Conservation (phyloP, 2,113 vertebrate genomes). For the Cottus gobio region DNA sequence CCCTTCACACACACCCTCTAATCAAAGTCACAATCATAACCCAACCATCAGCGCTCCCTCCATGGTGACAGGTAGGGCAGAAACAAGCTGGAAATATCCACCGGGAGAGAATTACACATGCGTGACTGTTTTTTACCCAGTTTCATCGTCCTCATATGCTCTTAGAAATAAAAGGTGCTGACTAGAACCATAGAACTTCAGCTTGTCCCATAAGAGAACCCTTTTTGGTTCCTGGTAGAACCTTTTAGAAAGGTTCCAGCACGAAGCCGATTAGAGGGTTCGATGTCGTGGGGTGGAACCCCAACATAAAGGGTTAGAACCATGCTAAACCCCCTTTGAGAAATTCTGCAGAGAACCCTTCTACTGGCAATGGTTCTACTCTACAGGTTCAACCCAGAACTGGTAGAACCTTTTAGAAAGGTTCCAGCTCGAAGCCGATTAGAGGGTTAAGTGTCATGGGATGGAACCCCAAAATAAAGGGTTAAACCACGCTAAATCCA, state of each 20-base stretch:
- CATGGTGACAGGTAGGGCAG: constrained; percentile 22
- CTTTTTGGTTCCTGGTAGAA: no score
- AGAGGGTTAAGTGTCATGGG: no score
- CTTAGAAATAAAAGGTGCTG: background rate
- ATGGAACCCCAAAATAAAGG: no score
- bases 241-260: background rate
- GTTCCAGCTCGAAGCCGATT: background rate
- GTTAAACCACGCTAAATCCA: no score
- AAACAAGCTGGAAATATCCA: constrained; percentile 39
- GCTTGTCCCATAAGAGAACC: background rate
- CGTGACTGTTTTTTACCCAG: constrained; percentile 17
- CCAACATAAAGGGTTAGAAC: no score
- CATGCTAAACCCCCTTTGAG: no score
- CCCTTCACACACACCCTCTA: constrained; percentile 55
- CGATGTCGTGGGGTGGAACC: background rate
- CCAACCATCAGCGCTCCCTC: background rate
- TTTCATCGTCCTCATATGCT: background rate
- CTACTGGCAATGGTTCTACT: no score
- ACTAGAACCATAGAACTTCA: background rate
- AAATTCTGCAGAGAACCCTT: no score
- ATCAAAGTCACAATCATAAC: constrained; percentile 71
- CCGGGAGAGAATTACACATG: constrained; percentile 29
- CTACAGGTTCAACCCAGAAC: no score
- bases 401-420: background rate
- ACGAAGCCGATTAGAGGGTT: background rate